Evolutionary conservation across 2,113 vertebrate genomes (phyloP), one percentile per base, ranked within the genome.

Genomic region (Calidris pugnax): DNA sequence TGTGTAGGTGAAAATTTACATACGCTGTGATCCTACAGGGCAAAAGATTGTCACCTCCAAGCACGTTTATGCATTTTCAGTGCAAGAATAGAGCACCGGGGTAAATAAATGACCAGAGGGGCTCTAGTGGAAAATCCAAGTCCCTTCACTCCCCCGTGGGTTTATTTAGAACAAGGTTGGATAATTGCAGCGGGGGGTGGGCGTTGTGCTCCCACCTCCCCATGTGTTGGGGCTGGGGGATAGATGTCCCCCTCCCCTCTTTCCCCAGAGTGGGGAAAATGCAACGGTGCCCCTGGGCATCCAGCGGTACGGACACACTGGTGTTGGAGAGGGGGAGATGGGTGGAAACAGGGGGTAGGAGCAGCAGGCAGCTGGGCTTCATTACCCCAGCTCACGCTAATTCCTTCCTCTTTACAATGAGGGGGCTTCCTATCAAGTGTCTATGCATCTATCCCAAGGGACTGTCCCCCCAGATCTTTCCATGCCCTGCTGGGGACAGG

Each of bases 21-120:
- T 93, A 32, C 1, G 13, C 85, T 85, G 87, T 69, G 73, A 92
- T 93, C 51, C 64, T 68, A 9, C 93, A 24, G 83, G 60, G 92
- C 60, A 75, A 90, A 90, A 75, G 69, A 53, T 35, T 91, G 80
- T 74, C 86, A 37, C 63, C 78, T 93, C 51, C 12, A 14, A 80
- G 92, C 35, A 37, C 53, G 14, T 1, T 10, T 48, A 21, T 43
- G 75, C 26, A 15, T 84, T 95, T 71, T 33, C 51, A 50, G 94
- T 4, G 45, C 62, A 76, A 74, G 72, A 45, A 51, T 24, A 45
- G 1, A 15, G 78, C 56, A 75, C 51, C 0, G 19, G 72, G 79
- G 83, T 67, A 93, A 93, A 95, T 72, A 86, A 95, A 93, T 30
- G 79, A 73, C 94, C 71, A 28, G 48, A 85, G 86, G 81, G 84